Evolutionary conservation across 2,888 invertebrate genomes (phyloP).

Genomic region (Cremastobaeus sp.): DNA sequence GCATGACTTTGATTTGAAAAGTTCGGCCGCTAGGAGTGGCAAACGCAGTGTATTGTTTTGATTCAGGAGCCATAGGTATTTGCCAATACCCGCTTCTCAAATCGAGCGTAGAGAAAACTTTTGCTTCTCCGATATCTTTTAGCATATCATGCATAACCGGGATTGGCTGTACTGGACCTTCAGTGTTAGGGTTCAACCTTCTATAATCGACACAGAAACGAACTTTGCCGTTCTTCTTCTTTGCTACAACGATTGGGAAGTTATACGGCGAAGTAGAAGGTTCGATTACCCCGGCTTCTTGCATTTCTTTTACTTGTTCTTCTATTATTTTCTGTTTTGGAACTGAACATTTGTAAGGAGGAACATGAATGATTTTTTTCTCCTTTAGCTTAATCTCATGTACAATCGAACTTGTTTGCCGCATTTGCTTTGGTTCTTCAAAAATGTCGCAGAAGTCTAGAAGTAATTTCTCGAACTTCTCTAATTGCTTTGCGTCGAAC

Average conservation of each 20-base stretch:
- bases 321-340: slow-evolving; percentile 19
- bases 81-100: slow-evolving; percentile 70
- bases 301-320: slow-evolving; percentile 59
- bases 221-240: slow-evolving; percentile 40
- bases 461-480: not conserved
- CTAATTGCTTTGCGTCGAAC: not conserved
- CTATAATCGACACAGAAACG: slow-evolving; percentile 61
- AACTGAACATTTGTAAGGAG: not conserved
- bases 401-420: not conserved
- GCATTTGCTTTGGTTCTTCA: not conserved
- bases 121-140: slow-evolving; percentile 54
- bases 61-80: slow-evolving; percentile 61
- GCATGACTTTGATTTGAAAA: slow-evolving; percentile 68
- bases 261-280: slow-evolving; percentile 52
- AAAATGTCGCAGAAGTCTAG: not conserved
- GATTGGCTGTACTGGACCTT: slow-evolving; percentile 4
- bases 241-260: slow-evolving; percentile 53
- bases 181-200: slow-evolving; percentile 6
- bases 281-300: slow-evolving; percentile 53
- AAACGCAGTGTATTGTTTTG: slow-evolving; percentile 65
- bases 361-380: not conserved
- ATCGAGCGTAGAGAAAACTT: slow-evolving; percentile 67
- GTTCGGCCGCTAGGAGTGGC: slow-evolving; percentile 64
- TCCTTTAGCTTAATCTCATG: slow-evolving; percentile 1
- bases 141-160: slow-evolving; percentile 25